Evolutionary conservation across 1,140 invertebrate species (phyloP), one percentile per base, ranked within the genome.

Genomic region (Hyposmocoma kahamanoa): DNA sequence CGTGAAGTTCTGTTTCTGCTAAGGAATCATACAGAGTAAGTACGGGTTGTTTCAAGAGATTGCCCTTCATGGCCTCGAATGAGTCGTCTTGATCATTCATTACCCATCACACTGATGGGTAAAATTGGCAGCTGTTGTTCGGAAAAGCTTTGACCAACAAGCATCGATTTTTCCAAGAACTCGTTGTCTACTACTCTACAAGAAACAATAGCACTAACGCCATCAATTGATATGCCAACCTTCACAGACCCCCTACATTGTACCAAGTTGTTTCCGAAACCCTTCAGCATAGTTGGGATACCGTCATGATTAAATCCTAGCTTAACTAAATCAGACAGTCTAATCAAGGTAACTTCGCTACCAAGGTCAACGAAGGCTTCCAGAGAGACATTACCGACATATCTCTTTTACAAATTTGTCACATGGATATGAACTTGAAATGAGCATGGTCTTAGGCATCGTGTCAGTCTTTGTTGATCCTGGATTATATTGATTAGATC

Each of bases 231-330:
- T 8, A 62, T 13, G 1, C 24, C 48, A 1, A 57, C 15, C 11
- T 1, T 30, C 0, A 42, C 47, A 0, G 55, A 55, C 0, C 59
- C 59, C n/a, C 52, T 9, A n/a, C 51, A 62, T 13, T 47, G 22
- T 3, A 62, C 55, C 10, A 52, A 17, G 5, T 20, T 39, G 28
- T 57, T 43, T 0, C 59, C 54, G 36, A 57, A 62, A 51, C 59
- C 59, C 20, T 42, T 62, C 55, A 62, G 49, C 3, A 11, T 21
- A 3, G 55, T 20, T 2, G 46, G 34, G 0, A 36, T 22, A 9
- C n/a, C 1, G 47, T 62, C 42, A 42, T 62, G 59, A 8, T 13
- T 0, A 19, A 53, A 9, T 15, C 49, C 49, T n/a, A 57, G 11
- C 3, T 42, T 10, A 15, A 36, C 10, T 1, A 48, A 26, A 17